Evolutionary conservation across 2,888 invertebrate genomes (phyloP), one percentile per base, ranked within the genome.

Genomic region (Trichacis sp.): DNA sequence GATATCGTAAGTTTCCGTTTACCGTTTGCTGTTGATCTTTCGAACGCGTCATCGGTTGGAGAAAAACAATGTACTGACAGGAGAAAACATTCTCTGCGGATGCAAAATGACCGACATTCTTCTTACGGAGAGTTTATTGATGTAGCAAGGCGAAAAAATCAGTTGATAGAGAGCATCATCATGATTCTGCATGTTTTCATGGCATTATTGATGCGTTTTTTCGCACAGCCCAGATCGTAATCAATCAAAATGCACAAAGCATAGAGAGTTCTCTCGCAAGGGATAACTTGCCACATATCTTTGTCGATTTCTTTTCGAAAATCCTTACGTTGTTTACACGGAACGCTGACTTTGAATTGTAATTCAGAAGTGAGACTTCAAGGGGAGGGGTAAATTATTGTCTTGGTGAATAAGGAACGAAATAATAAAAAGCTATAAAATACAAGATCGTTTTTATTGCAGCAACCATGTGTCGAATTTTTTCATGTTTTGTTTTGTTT

Each of bases 371-470:
- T 51, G 15, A 47, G 30, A 43, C 9, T 19, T 15, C 24, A 12
- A 19, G 18, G 14, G 50, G 57, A 57, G 40, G 53, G 62, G 40
- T 17, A 30, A 52, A 24, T 52, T 33, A 56, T 42, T 55, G 54
- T 29, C 47, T 47, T 56, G 48, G 12, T 62, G 40, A 52, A 24
- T 52, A 62, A 47, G 48, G 62, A 12, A 57, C 43, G 15, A 47
- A 62, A 56, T 56, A 62, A 62, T 62, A 62, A 61, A 62, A 47
- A 30, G 36, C 36, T 33, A 47, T 33, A 29, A 42, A 48, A 12
- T 48, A 15, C 6, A 29, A 33, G 4, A 19, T 3, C 2, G 19
- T 43, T 43, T 11, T 19, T 14, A 19, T 19, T 33, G 8, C 14
- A 43, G 17, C 17, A 17, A 43, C 17, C n/a, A n/a, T n/a, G n/a